These are phyloP conservation scores for Parnassius apollo DNA, from an alignment of 2,888 invertebrate species.

Conservation along the genomic window DNA sequence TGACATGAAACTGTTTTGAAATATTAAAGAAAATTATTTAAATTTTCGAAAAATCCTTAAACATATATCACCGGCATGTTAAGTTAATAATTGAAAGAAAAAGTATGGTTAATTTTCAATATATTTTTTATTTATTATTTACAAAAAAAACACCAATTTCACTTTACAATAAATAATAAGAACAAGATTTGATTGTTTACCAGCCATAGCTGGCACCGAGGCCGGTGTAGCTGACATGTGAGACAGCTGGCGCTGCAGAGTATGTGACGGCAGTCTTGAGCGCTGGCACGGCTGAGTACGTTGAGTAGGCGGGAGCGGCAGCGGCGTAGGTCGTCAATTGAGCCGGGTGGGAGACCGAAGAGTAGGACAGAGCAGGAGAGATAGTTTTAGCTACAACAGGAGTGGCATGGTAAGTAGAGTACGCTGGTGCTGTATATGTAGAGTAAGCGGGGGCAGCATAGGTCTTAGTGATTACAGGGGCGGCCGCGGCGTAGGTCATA, in stretches of 20 bases:
- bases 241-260: conserved; percentile 79
- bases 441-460: conserved; percentile 35
- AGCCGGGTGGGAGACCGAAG: too few species aligned
- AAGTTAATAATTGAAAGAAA: too few species aligned
- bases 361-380: conserved; percentile 26
- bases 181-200: conserved; percentile 40
- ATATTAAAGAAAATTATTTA: too few species aligned
- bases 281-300: conserved; percentile 79
- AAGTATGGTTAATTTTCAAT: background rate
- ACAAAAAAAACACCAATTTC: conserved; percentile 1
- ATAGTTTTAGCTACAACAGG: conserved; percentile 38
- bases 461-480: conserved; percentile 23
- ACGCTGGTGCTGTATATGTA: conserved; percentile 34
- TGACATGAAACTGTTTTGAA: too few species aligned
- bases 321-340: conserved; percentile 37
- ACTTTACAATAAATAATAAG: too few species aligned
- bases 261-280: conserved; percentile 81
- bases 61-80: too few species aligned
- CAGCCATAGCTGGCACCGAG: conserved; percentile 74
- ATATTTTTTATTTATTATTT: background rate
- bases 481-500: conserved; percentile 25
- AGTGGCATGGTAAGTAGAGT: conserved; percentile 74
- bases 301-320: conserved; percentile 39
- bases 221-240: conserved; percentile 84
- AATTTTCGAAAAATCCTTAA: too few species aligned